Conservation (phyloP, 2,113 vertebrate genomes). For the Tretioscincus oriximinensis region DNA sequence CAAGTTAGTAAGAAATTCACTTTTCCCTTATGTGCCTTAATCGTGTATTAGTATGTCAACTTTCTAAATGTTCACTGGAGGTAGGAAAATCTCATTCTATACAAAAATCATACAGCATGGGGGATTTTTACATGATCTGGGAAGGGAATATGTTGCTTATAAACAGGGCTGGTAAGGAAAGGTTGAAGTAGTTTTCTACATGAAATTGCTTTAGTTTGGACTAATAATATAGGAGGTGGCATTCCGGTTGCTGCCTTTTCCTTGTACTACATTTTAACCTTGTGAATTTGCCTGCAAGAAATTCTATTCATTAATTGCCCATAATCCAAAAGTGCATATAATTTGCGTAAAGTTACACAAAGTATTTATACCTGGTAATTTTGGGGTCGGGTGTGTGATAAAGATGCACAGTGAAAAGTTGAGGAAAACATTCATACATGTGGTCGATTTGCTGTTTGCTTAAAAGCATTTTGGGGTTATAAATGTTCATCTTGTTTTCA, state of each 20-base stretch:
- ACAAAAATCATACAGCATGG: background rate
- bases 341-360: background rate
- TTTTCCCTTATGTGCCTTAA: background rate
- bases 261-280: background rate
- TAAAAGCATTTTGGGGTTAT: background rate
- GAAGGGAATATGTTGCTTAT: background rate
- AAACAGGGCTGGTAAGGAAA: background rate
- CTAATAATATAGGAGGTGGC: background rate
- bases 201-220: background rate
- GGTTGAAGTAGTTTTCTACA: background rate
- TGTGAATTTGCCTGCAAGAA: background rate
- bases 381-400: background rate
- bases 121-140: background rate
- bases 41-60: background rate
- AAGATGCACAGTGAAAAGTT: background rate
- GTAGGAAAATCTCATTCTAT: background rate
- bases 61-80: background rate
- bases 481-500: background rate
- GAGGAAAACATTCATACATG: background rate
- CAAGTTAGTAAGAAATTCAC: conserved; percentile 63
- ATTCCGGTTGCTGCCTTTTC: too few relatives aligned
- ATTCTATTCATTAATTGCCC: background rate
- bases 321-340: background rate
- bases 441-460: background rate
- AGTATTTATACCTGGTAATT: background rate